Conservation (phyloP, 2,888 invertebrate genomes). For the Pelosia muscerda region DNA sequence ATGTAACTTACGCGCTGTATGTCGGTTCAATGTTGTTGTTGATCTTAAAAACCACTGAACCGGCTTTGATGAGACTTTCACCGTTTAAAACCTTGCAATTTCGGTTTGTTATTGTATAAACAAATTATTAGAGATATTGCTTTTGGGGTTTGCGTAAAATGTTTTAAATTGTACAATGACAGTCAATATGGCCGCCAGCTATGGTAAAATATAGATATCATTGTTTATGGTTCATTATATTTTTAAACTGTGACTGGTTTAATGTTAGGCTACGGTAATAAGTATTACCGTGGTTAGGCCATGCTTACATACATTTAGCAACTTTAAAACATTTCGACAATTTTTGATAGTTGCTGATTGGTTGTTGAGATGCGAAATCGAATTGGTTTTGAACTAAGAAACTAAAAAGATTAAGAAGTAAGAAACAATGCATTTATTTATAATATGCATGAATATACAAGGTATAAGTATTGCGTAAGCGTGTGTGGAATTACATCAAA, state of each 20-base stretch:
- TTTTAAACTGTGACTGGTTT: background rate
- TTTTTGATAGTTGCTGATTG: too few species aligned
- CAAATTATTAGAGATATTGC: constrained; percentile 24
- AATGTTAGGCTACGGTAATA: background rate
- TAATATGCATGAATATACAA: too few species aligned
- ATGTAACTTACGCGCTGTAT: constrained; percentile 17
- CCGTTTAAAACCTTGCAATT: constrained; percentile 33
- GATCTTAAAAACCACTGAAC: constrained; percentile 40
- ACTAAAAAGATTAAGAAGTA: too few species aligned
- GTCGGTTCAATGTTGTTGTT: constrained; percentile 14
- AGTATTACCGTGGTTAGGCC: too few species aligned
- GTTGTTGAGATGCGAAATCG: too few species aligned
- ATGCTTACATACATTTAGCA: too few species aligned
- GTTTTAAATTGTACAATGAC: constrained; percentile 32
- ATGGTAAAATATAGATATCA: background rate
- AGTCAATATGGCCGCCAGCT: constrained; percentile 18
- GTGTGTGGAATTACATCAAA: too few species aligned
- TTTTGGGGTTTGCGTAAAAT: constrained; percentile 26
- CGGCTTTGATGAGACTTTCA: constrained; percentile 41
- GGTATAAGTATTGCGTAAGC: too few species aligned
- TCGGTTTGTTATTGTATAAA: constrained; percentile 32
- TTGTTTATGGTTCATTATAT: constrained; percentile 19
- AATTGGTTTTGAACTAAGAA: too few species aligned
- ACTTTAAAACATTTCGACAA: too few species aligned
- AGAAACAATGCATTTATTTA: too few species aligned